phyloP scores from a whole-genome alignment of 2,113 vertebrate genomes.

The Brachypodius melanocephalos region DNA sequence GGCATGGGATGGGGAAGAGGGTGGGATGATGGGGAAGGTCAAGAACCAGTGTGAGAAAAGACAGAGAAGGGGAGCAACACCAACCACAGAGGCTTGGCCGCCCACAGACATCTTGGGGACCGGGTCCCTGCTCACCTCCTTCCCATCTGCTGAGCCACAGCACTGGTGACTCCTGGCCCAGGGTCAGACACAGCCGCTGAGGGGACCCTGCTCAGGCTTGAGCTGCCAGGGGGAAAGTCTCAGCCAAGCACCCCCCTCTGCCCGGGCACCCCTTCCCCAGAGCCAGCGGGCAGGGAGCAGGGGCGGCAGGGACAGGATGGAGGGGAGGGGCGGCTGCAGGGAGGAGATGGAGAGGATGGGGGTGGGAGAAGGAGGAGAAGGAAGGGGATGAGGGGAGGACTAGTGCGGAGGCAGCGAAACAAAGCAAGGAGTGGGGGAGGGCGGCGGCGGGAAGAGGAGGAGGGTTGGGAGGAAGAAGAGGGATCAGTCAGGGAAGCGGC shows the following conservation, averaged over 20 bases:
- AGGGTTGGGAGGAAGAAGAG: neutral
- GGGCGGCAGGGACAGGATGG: neutral
- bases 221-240: neutral
- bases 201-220: neutral
- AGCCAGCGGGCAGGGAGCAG: neutral
- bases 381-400: neutral
- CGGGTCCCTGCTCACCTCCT: neutral
- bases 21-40: neutral
- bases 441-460: neutral
- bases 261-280: neutral
- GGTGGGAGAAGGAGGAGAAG: neutral
- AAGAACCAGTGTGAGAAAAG: rapidly evolving
- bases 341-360: neutral
- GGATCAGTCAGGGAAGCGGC: neutral
- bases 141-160: neutral
- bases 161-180: neutral
- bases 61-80: neutral
- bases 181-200: neutral
- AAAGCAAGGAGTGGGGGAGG: neutral
- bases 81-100: rapidly evolving
- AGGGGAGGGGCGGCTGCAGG: neutral
- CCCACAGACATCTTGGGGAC: rapidly evolving
- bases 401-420: neutral
- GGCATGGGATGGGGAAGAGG: neutral
- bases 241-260: neutral